phyloP scores from a whole-genome alignment of 2,888 invertebrate species.

The Drosophila algonquin region DNA sequence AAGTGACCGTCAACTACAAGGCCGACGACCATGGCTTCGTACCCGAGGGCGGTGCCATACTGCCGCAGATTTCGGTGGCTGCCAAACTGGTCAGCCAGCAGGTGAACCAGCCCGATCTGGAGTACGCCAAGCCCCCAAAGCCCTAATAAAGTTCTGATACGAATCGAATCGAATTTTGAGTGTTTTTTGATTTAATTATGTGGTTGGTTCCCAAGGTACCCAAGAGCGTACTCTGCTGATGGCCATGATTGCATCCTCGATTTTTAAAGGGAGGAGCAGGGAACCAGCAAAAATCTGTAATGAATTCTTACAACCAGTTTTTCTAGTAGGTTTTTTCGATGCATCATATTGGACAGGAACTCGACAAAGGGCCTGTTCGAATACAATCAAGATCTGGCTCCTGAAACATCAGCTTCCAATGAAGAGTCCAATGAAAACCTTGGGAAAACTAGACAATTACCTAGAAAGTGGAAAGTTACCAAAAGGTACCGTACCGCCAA shows the following conservation, averaged over 20 bases:
- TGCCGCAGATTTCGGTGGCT: slow-evolving; percentile 73
- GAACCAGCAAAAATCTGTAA: no score
- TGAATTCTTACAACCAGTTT: not conserved
- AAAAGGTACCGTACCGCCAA: not conserved
- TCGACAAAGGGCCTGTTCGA: not conserved
- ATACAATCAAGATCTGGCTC: not conserved
- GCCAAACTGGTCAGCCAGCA: slow-evolving; percentile 75
- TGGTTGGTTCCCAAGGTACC: not conserved
- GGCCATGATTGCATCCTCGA: not conserved
- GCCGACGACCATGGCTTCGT: slow-evolving; percentile 83
- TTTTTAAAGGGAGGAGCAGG: no score
- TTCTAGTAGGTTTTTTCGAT: not conserved
- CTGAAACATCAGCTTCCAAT: not conserved
- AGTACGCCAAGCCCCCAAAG: slow-evolving; percentile 57
- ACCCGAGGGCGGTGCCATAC: slow-evolving; percentile 81
- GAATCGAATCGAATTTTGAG: not conserved
- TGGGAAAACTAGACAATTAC: no score
- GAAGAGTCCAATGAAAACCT: not conserved
- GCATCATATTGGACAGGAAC: not conserved
- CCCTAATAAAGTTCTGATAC: slow-evolving; percentile 29
- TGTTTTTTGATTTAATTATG: not conserved
- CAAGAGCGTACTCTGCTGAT: not conserved
- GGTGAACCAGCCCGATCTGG: slow-evolving; percentile 48
- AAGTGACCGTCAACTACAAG: slow-evolving; percentile 81
- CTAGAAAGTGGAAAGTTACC: no score